phyloP scores from a whole-genome alignment of 2,797 vertebrate species.

The Gambelia wislizenii region DNA sequence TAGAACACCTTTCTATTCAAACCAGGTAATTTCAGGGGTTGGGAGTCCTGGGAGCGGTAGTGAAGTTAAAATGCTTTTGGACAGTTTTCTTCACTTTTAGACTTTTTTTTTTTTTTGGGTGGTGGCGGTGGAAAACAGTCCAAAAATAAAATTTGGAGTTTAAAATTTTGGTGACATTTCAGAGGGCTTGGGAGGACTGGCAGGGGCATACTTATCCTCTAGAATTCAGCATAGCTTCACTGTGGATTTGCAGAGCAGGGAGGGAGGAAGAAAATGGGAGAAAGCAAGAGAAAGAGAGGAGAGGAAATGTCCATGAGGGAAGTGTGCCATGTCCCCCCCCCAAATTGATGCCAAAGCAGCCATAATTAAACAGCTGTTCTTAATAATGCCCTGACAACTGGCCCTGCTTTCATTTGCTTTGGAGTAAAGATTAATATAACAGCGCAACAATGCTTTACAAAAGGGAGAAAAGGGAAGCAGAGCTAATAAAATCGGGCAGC shows the following conservation, averaged over 20 bases:
- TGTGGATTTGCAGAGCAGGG: neutral
- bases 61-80: too few relatives aligned
- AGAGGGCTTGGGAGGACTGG: too few relatives aligned
- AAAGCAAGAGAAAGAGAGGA: neutral
- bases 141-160: too few relatives aligned
- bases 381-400: slow-evolving; percentile 65
- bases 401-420: slow-evolving; percentile 69
- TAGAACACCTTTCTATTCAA: too few relatives aligned
- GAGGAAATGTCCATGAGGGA: slow-evolving; percentile 40
- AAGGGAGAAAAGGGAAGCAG: slow-evolving; percentile 53
- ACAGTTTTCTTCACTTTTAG: too few relatives aligned
- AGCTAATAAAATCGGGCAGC: slow-evolving; percentile 62
- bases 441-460: slow-evolving; percentile 60
- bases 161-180: too few relatives aligned
- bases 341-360: slow-evolving; percentile 47
- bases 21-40: too few relatives aligned
- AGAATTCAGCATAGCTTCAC: neutral
- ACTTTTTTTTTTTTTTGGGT: too few relatives aligned
- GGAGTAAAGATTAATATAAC: slow-evolving; percentile 66
- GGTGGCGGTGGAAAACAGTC: too few relatives aligned
- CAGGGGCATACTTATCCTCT: neutral
- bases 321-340: slow-evolving; percentile 12
- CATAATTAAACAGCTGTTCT: slow-evolving; percentile 69
- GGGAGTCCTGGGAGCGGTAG: too few relatives aligned
- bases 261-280: neutral